Percentiles rank a stretch among this genome's conserved stretches.
Conservation (phyloP, 2,888 invertebrate genomes). For the Nycteola revayana region DNA sequence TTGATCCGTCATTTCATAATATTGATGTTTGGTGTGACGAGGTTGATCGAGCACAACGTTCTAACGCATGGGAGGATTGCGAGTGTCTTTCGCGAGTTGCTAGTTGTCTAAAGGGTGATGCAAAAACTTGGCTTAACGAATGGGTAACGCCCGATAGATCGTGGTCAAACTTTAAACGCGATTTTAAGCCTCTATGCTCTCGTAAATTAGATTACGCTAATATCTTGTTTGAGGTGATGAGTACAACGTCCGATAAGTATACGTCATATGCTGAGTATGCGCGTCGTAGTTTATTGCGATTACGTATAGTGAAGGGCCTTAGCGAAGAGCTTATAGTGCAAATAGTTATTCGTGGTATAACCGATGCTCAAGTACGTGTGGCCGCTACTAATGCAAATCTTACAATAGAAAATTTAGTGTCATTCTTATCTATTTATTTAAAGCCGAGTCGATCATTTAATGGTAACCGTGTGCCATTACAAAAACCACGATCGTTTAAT, state of each 20-base stretch:
- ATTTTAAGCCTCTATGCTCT: conserved; percentile 22
- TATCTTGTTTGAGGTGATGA: conserved; percentile 18
- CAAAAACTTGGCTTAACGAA: conserved; percentile 2
- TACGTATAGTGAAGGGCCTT: conserved; percentile 21
- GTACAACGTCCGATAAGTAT: conserved; percentile 13
- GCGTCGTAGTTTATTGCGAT: conserved; percentile 12
- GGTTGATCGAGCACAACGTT: conserved; percentile 1
- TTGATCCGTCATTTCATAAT: conserved; percentile 4
- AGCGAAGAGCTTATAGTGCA: conserved; percentile 23
- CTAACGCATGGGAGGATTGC: conserved; percentile 3
- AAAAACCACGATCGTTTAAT: no score
- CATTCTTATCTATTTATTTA: conserved; percentile 4
- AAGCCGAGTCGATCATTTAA: no score
- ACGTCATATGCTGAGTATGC: conserved; percentile 25
- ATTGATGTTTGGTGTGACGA: conserved; percentile 6
- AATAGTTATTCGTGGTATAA: conserved; percentile 6
- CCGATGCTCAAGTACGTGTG: conserved; percentile 2
- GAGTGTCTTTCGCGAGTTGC: conserved; percentile 4
- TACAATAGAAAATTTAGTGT: not conserved
- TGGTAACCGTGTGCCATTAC: no score
- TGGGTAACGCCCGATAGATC: conserved; percentile 19
- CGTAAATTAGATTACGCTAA: conserved; percentile 13
- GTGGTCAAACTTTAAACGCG: conserved; percentile 22
- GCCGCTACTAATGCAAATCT: conserved; percentile 5
- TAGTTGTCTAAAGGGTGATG: conserved; percentile 1